A percentile compares a stretch with the other conserved stretches of the same genome.
phyloP scores from a whole-genome alignment of 2,797 vertebrate genomes.

The Sciurus carolinensis region DNA sequence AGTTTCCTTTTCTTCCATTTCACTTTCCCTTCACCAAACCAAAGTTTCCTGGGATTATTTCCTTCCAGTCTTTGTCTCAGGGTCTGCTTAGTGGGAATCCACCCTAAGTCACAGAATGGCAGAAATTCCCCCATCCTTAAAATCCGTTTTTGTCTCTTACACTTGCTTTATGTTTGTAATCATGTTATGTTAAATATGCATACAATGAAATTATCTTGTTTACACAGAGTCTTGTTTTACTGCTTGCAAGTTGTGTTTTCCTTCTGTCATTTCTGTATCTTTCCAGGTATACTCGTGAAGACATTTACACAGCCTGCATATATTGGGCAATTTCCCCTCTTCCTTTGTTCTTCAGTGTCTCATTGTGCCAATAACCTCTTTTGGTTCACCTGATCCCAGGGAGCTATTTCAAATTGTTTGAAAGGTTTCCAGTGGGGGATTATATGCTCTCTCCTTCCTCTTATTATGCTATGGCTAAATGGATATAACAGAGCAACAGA shows the following conservation, averaged over 20 bases:
- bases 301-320: not conserved
- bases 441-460: not conserved
- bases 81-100: not conserved
- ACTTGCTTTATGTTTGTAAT: not conserved
- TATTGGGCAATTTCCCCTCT: not conserved
- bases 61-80: not conserved
- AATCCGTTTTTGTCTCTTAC: not conserved
- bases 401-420: not conserved
- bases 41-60: not conserved
- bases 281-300: not conserved
- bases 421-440: not conserved
- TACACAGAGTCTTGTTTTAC: not conserved
- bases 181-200: not conserved
- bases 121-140: not conserved
- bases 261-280: not conserved
- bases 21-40: not conserved
- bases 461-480: not conserved
- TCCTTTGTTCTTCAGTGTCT: not conserved
- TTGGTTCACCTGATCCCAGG: not conserved
- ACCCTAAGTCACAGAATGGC: not conserved
- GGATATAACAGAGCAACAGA: not conserved
- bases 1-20: not conserved
- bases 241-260: not conserved
- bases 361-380: not conserved
- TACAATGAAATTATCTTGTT: not conserved